Evolutionary conservation across 2,797 vertebrate species (phyloP).

Genomic region (Mico argentatus): DNA sequence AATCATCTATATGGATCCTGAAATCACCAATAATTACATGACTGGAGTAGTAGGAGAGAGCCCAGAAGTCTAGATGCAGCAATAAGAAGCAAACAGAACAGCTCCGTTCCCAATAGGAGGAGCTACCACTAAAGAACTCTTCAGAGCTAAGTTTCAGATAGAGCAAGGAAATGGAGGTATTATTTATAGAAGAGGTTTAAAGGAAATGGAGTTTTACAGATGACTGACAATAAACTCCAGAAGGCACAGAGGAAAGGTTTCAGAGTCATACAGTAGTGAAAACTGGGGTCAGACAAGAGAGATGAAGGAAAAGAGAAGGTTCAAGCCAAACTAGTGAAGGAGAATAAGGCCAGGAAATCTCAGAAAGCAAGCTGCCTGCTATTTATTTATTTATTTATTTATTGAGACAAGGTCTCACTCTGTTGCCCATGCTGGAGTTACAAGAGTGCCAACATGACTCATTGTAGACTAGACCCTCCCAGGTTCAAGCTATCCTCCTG

Average conservation of each 20-base stretch:
- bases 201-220: slow-evolving; percentile 22
- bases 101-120: neutral
- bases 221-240: neutral
- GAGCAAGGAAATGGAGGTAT: neutral
- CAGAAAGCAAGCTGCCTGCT: neutral
- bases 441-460: too few species aligned
- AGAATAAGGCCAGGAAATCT: slow-evolving; percentile 1
- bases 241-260: neutral
- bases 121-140: neutral
- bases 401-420: too few species aligned
- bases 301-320: neutral
- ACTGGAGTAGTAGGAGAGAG: neutral
- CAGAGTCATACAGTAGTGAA: neutral
- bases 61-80: neutral
- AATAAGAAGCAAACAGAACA: neutral
- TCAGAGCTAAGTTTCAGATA: neutral
- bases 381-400: neutral
- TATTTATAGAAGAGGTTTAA: slow-evolving; percentile 3
- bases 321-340: neutral
- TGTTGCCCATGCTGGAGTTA: too few species aligned
- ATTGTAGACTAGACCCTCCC: too few species aligned
- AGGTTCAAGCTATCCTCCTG: too few species aligned
- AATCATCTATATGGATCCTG: neutral
- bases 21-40: neutral
- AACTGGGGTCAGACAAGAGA: neutral